phyloP scores from a whole-genome alignment of 1,140 invertebrate genomes.

The Linepithema humile region DNA sequence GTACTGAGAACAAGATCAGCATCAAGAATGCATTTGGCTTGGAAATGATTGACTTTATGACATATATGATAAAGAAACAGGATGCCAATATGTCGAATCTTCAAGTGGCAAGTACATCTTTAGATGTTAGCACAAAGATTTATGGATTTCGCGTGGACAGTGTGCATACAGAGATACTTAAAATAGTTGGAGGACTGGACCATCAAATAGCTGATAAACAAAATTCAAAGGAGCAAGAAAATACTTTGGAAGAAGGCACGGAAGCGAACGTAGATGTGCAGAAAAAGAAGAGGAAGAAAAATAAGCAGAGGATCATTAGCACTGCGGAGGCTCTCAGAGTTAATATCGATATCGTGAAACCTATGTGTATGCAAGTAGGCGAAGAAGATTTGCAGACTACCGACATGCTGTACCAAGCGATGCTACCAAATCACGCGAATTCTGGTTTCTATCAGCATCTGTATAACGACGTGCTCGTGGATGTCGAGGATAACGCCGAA shows the following conservation, averaged over 20 bases:
- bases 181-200: constrained; percentile 89
- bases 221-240: constrained; percentile 73
- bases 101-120: constrained; percentile 90
- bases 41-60: constrained; percentile 93
- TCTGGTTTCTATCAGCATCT: constrained; percentile 65
- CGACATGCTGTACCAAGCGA: constrained; percentile 77
- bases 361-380: constrained; percentile 68
- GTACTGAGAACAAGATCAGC: constrained; percentile 91
- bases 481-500: constrained; percentile 15
- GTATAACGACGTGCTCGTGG: constrained; percentile 72
- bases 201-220: constrained; percentile 83
- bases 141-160: constrained; percentile 93
- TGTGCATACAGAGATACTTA: constrained; percentile 90
- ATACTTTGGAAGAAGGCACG: not conserved
- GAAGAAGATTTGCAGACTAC: constrained; percentile 78
- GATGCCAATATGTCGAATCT: constrained; percentile 89
- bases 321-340: constrained; percentile 82
- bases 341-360: constrained; percentile 78
- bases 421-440: constrained; percentile 74
- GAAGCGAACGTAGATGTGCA: constrained; percentile 62
- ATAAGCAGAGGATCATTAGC: constrained; percentile 71
- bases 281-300: constrained; percentile 76
- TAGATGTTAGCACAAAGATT: constrained; percentile 93
- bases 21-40: constrained; percentile 93
- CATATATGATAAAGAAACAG: constrained; percentile 88